A percentile compares a stretch with the other conserved stretches of the same genome.
Conservation (phyloP, 2,888 invertebrate genomes). For the Volucella bombylans region DNA sequence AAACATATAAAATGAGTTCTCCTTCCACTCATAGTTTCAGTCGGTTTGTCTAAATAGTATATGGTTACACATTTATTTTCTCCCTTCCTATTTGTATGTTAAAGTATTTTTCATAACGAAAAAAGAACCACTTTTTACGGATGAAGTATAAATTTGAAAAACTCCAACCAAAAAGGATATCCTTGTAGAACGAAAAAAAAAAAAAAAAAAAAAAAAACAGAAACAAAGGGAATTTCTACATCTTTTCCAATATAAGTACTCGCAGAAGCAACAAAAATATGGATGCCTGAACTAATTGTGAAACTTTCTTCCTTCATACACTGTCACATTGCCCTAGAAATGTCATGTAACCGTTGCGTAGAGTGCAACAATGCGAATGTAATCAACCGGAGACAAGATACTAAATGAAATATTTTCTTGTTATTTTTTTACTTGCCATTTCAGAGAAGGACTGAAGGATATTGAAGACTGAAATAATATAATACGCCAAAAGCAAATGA, state of each 20-base stretch:
- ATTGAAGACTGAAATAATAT: conserved; percentile 21
- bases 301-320: conserved; percentile 18
- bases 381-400: conserved; percentile 32
- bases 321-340: conserved; percentile 29
- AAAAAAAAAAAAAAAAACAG: background rate
- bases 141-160: conserved; percentile 54
- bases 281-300: conserved; percentile 12
- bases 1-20: conserved; percentile 19
- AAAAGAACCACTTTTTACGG: conserved; percentile 13
- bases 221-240: background rate
- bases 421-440: conserved; percentile 22
- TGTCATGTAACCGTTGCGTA: conserved; percentile 19
- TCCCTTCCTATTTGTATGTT: background rate
- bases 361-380: conserved; percentile 1
- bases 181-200: conserved; percentile 8
- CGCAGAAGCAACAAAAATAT: too few relatives aligned
- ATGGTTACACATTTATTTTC: background rate
- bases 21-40: background rate
- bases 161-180: conserved; percentile 13
- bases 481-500: conserved; percentile 10
- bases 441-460: conserved; percentile 9
- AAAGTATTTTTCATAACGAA: conserved; percentile 8
- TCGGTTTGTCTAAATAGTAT: conserved; percentile 4
- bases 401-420: conserved; percentile 18
- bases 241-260: background rate